phyloP scores from a whole-genome alignment of 2,113 vertebrate species.

The Serinus canaria region DNA sequence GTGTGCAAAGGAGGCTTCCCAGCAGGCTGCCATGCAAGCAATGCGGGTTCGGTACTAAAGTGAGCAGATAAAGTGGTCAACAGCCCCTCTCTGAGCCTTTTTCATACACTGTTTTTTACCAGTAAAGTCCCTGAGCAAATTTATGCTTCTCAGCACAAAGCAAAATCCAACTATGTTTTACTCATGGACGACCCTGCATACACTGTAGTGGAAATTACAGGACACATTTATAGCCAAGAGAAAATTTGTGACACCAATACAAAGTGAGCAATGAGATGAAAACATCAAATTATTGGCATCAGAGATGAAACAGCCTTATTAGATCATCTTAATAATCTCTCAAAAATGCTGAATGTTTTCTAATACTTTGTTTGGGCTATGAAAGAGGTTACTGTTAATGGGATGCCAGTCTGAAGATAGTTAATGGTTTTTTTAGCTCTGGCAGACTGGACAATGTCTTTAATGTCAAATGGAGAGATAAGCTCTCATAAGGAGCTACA shows the following conservation, averaged over 20 bases:
- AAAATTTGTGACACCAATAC: background rate
- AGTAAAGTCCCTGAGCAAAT: background rate
- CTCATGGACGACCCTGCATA: background rate
- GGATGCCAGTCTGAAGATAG: background rate
- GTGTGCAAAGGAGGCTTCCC: background rate
- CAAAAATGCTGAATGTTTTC: background rate
- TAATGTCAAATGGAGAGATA: background rate
- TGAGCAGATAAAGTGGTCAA: background rate
- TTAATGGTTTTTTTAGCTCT: background rate
- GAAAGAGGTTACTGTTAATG: background rate
- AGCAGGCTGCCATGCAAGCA: background rate
- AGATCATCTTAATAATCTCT: background rate
- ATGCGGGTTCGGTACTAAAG: accelerated
- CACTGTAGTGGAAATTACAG: background rate
- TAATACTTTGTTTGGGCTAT: background rate
- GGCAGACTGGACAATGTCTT: background rate
- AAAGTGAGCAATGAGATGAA: background rate
- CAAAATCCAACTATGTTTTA: background rate
- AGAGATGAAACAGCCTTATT: background rate
- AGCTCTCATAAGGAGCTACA: background rate
- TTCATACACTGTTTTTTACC: background rate
- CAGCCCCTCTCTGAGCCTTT: background rate
- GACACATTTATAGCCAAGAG: background rate
- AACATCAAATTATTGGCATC: background rate
- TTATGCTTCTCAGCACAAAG: background rate